A percentile compares a stretch with the other conserved stretches of the same genome.
Conservation (phyloP, 2,113 vertebrate species). For the Fulica atra region DNA sequence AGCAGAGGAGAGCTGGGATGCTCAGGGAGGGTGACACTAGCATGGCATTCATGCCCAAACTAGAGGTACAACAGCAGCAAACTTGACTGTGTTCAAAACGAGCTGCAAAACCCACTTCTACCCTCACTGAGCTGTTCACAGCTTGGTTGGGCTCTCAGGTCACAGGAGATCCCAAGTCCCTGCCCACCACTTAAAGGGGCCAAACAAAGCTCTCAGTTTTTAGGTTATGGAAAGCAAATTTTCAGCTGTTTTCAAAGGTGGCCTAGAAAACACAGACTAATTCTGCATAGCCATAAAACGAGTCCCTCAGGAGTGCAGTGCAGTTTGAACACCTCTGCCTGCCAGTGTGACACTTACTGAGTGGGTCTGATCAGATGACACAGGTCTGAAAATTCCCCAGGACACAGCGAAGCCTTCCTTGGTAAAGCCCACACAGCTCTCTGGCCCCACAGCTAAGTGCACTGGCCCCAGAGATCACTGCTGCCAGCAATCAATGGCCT, state of each 20-base stretch:
- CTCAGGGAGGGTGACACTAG: background rate
- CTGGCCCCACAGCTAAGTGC: background rate
- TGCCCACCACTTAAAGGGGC: background rate
- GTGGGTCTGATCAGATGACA: background rate
- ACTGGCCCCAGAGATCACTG: accelerated
- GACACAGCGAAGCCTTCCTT: background rate
- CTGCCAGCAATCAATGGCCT: background rate
- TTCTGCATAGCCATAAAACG: background rate
- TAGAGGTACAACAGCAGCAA: background rate
- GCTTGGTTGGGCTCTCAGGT: background rate
- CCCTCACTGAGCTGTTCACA: background rate
- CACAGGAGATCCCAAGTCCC: background rate
- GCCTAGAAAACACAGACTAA: conserved; percentile 51
- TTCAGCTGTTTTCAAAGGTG: background rate
- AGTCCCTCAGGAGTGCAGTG: background rate
- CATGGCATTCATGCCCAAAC: background rate
- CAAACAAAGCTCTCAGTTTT: conserved; percentile 17
- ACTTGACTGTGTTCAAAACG: background rate
- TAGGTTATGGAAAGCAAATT: conserved; percentile 29
- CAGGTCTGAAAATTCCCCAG: background rate
- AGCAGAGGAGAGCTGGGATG: background rate
- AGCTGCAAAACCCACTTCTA: background rate
- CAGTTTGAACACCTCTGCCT: background rate
- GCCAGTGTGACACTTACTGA: background rate
- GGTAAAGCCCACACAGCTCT: background rate